Evolutionary conservation across 2,888 invertebrate species (phyloP).

Genomic region (Lepidochitona cinerea): DNA sequence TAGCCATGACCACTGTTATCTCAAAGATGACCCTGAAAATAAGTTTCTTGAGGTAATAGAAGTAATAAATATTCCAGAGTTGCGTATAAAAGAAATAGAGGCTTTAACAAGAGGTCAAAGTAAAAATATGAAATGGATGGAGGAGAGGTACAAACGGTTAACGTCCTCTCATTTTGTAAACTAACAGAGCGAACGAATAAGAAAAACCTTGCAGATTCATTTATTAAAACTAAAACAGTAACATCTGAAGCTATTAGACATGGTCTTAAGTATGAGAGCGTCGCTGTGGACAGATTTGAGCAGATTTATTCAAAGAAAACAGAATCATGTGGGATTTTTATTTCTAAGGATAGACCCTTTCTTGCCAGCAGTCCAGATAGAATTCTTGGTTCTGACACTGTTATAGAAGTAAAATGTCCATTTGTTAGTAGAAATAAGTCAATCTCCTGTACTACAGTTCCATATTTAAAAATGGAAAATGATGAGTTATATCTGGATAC

Average conservation of each 20-base stretch:
- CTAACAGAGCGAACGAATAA: slow-evolving; percentile 16
- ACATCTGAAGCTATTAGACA: slow-evolving; percentile 17
- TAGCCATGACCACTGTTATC: slow-evolving; percentile 33
- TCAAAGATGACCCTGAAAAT: slow-evolving; percentile 20
- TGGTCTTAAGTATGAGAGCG: slow-evolving; percentile 24
- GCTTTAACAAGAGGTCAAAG: slow-evolving; percentile 23
- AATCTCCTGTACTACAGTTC: slow-evolving; percentile 14
- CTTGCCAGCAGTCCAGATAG: slow-evolving; percentile 26
- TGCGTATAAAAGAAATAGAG: slow-evolving; percentile 16
- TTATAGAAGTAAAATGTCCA: slow-evolving; percentile 25
- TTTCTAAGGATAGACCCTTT: slow-evolving; percentile 13
- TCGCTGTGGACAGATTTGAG: slow-evolving; percentile 19
- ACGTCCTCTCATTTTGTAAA: slow-evolving; percentile 30
- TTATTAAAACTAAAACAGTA: slow-evolving; percentile 7
- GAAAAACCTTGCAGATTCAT: slow-evolving; percentile 16
- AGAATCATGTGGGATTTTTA: slow-evolving; percentile 22
- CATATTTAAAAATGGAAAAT: slow-evolving; percentile 10
- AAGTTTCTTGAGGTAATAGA: slow-evolving; percentile 18
- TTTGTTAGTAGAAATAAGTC: slow-evolving; percentile 7
- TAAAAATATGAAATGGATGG: slow-evolving; percentile 21
- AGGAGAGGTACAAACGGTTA: slow-evolving; percentile 22
- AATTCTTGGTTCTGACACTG: slow-evolving; percentile 9
- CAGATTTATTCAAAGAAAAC: not conserved
- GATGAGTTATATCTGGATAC: slow-evolving; percentile 3
- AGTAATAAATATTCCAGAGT: slow-evolving; percentile 17